Base-by-base conservation (phyloP, 92 coral and sea anemone species). In the Phenganax marumi region DNA sequence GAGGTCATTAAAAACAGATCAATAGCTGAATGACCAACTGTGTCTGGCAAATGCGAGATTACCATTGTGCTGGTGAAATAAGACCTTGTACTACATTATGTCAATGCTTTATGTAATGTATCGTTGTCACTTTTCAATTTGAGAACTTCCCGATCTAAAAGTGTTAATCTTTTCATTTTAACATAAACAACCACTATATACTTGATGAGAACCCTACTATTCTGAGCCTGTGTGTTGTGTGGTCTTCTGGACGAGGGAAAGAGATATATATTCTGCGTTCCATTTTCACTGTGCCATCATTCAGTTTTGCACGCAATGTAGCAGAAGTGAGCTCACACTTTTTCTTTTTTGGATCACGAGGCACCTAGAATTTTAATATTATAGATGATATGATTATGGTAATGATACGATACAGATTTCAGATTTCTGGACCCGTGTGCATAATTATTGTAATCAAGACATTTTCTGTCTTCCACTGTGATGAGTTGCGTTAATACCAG, bases 241-340 rank as follows among this genome's bases (percentile, higher is more conserved):
- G 72, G 6, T 66, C 50, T 0, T 33, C 25, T 25, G 48, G 49
- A 1, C 14, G 3, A 10, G 72, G 72, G 14, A 66, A 33, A 19
- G 16, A 10, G n/a, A 66, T 66, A 19, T 66, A 23, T 10, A 66
- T 66, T 12, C 72, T 25, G 50, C 33, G 72, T 33, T 66, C 72
- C 72, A 10, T 66, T 24, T 62, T 23, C 11, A 62, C 68, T 19
- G 26, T 13, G 26, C 68, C 68, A 0, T 2, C 24, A 7, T 19
- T 23, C 10, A 62, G 9, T 7, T 62, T 11, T 62, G 26, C 24
- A 7, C 26, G 26, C 43, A 62, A 19, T 7, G 22, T 26, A 62
- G 68, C 68, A 62, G 68, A 62, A 39, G 68, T 62, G 21, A 13
- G n/a, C 9, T 58, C 68, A 18, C 68, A 26, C 68, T 62, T 62